Evolutionary conservation across 2,113 vertebrate species (phyloP).

Genomic region (Gila orcuttii): DNA sequence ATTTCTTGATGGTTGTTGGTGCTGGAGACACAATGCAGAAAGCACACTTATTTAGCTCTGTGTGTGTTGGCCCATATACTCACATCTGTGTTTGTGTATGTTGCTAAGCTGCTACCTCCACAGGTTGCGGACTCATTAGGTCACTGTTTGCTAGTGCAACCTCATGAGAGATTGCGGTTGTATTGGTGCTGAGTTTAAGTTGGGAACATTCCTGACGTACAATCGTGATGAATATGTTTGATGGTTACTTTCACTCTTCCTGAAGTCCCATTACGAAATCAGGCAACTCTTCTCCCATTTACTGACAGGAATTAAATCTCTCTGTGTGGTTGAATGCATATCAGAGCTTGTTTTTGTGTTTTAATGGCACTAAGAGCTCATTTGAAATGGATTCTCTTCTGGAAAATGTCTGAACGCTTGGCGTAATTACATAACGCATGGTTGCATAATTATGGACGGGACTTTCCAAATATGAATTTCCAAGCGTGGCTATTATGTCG

Average conservation of each 20-base stretch:
- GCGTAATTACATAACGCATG: background rate
- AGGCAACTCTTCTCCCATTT: background rate
- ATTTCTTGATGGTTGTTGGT: background rate
- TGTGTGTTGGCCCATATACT: constrained; percentile 18
- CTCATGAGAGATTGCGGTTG: background rate
- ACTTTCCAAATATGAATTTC: constrained; percentile 11
- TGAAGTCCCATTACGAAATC: constrained; percentile 8
- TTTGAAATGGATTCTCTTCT: background rate
- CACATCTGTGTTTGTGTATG: constrained; percentile 60
- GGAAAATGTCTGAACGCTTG: background rate
- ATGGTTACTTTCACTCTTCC: constrained; percentile 4
- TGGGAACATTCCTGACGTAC: background rate
- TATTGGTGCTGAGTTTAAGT: background rate
- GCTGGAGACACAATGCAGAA: constrained; percentile 45
- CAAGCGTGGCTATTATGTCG: background rate
- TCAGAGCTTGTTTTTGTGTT: constrained; percentile 12
- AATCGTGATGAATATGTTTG: background rate
- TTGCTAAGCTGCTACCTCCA: constrained; percentile 51
- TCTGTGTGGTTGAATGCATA: background rate
- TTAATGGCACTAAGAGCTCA: background rate
- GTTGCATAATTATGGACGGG: background rate
- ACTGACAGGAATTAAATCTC: background rate
- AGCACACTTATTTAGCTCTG: constrained; percentile 24
- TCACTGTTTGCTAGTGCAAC: constrained; percentile 19
- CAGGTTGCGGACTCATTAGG: constrained; percentile 38